Evolutionary conservation across 1,140 invertebrate species (phyloP), one percentile per base, ranked within the genome.

Genomic region (Psilanteris sp.): DNA sequence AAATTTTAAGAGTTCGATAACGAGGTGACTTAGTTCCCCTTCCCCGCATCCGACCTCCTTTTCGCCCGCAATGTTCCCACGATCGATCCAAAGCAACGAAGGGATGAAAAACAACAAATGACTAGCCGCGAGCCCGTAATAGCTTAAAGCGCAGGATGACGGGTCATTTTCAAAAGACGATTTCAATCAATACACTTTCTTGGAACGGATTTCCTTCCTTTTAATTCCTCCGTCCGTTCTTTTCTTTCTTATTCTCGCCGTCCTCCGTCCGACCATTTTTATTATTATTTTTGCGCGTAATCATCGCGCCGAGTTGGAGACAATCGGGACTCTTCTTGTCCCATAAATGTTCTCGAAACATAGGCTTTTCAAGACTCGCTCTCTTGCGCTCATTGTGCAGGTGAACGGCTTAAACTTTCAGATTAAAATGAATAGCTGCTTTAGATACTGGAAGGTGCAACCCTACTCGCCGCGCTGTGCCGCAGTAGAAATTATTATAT

Each of bases 391-490:
- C 59, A 67, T 67, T 70, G 57, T 37, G 29, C 26, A 26, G n/a
- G 44, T 20, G 44, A 66, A 48, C 43, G 64, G 82, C 74, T 84
- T 78, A 79, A 84, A 84, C 80, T 84, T 82, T 80, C 79, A 75
- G 71, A 80, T 82, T 82, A 80, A 81, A 84, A 81, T 81, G 77
- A 84, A 81, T 84, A 72, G 78, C 70, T 77, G 64, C 48, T 70
- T 76, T 72, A 81, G 72, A 62, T 59, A 62, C 61, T 57, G 41
- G 24, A 64, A 57, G 61, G 66, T 48, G 64, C 64, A 74, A 75
- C 67, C 67, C 55, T 57, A 41, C 48, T 57, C 37, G 41, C 9
- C 32, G 27, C 44, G 37, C 27, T 57, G 54, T 54, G 50, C 61
- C 67, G 44, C 68, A 72, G 62, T 52, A 67, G 55, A 73, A 78